Base-by-base conservation (phyloP, 2,888 invertebrate species). In the Xestobium rufovillosum region DNA sequence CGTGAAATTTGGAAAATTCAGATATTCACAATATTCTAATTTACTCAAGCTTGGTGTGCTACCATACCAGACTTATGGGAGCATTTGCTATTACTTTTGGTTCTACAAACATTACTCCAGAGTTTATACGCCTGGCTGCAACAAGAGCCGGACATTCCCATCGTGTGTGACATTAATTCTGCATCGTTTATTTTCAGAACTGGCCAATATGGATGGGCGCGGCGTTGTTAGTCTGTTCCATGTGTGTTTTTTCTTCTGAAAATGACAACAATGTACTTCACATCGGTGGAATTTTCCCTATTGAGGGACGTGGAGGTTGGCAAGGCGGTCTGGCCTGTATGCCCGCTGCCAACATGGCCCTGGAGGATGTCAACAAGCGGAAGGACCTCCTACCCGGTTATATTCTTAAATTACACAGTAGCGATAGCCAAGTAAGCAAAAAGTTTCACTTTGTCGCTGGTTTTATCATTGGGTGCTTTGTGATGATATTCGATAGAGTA, bases 251-350 rank as follows among this genome's bases (percentile, higher is more conserved):
- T 19, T 45, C 43, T 36, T 31, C 40, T 33, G 40, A 26, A 33
- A 36, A 39, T 39, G 27, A 32, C 30, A 75, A 76, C 51, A 81
- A 84, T 67, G 85, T 87, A 57, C 70, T 95, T 54, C 90, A 95
- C 68, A 91, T 96, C 64, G 98, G 96, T 36, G 97, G 94, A 36
- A 95, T 97, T 59, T 98, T 98, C 67, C 97, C 98, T 25, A 96
- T 97, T 72, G 83, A 79, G 38, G 96, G 92, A 32, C 84, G 89
- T 59, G 91, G 94, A 33, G 95, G 95, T 52, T 97, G 96, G 96
- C 94, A 96, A 59, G 97, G 97, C 19, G 97, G 97, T 3, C 89
- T 91, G 65, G 96, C 96, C 6, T 98, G 97, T 69, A 87, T 89
- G 75, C 97, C 98, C 23, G 97, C 98, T 28, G 96, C 96, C 39